Evolutionary conservation across 2,888 invertebrate species (phyloP), one percentile per base, ranked within the genome.

Genomic region (Drosophila kanekoi): DNA sequence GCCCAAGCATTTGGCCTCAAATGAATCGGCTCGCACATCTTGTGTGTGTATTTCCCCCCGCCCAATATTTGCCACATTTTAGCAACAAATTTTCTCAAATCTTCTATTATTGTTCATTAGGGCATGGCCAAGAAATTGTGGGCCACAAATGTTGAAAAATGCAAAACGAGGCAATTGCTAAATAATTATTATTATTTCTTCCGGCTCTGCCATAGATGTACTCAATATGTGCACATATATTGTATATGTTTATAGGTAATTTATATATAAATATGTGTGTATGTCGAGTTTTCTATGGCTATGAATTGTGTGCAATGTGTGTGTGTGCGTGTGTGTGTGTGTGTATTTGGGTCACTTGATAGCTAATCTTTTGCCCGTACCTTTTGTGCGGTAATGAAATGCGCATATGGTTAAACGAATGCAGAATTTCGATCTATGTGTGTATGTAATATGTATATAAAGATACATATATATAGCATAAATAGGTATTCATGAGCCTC

Each of bases 371-470:
- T 66, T 28, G 60, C 37, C 45, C 57, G 59, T 58, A 69, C 73
- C 73, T 74, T 74, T 74, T 64, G 69, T 74, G 74, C 43, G 69
- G 64, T 74, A 74, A 61, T 63, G 58, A 74, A 71, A 70, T 71
- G 75, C 62, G 70, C 74, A 75, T 70, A 74, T 65, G 73, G 64
- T 35, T 58, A 43, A 43, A 33, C 49, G 28, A 38, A 51, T 70
- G 53, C 61, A 70, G 56, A 66, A 67, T 52, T 52, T 33, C 28
- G 45, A 56, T 28, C 44, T 58, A 49, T 20, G 40, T 44, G 28
- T 16, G 40, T 41, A 51, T 28, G 33, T 61, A 45, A 45, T 18
- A 16, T 45, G 14, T 20, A 35, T 53, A 13, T n/a, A 13, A 13
- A 14, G 18, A 20, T 32, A 23, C 32, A 45, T 38, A 9, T 11